Evolutionary conservation across 1,140 invertebrate species (phyloP), one percentile per base, ranked within the genome.

Genomic region (Galleria mellonella): DNA sequence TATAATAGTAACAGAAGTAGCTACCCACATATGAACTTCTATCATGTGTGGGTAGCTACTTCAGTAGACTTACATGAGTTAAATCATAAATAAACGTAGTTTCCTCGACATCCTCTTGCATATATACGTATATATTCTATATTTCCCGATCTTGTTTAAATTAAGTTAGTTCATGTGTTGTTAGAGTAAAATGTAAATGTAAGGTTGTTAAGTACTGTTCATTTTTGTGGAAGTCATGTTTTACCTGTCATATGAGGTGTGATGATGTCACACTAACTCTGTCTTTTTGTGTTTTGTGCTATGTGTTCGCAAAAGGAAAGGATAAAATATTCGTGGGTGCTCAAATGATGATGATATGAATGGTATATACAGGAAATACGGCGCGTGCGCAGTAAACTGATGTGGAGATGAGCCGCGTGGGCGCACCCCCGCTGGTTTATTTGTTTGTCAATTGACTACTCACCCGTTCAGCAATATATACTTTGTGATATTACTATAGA

Each of bases 321-420:
- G 33, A 28, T 32, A 36, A 36, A 51, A 37, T 55, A 41, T 58
- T 60, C 48, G 68, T 68, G 62, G 68, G 62, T 72, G 62, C 59
- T 44, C 50, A 44, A 57, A 65, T 45, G 45, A 43, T 53, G 39
- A 57, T 62, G 57, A 65, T 63, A 23, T 61, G 51, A 79, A 71
- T 71, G 69, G 55, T 62, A n/a, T n/a, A n/a, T n/a, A 72, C 78
- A 76, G 78, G 78, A 83, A 78, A 65, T 55, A 40, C 36, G 56
- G 51, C 72, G 72, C 75, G 73, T 78, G 78, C 73, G 65, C 70
- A 52, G 60, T 78, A 55, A 77, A 64, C 57, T 72, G 72, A 72
- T 74, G 68, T 62, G 38, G 55, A 72, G 75, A 83, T 79, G 70
- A 76, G 60, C 61, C 45, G 66, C 62, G 78, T 83, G 67, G 78